Evolutionary conservation across 2,888 invertebrate species (phyloP).

Genomic region (Dolichomitus sp.): DNA sequence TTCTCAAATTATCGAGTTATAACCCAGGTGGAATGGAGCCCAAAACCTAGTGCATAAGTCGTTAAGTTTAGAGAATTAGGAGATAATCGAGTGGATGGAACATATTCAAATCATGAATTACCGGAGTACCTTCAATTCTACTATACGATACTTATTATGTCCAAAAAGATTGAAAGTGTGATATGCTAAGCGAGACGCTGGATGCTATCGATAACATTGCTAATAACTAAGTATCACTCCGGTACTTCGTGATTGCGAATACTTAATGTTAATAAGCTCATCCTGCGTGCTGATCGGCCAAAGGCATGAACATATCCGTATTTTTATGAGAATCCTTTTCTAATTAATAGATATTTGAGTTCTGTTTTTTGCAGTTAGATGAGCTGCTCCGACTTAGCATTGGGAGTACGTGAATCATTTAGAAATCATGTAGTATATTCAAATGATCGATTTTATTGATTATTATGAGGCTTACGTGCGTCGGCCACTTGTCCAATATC

Average conservation of each 20-base stretch:
- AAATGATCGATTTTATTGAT: slow-evolving; percentile 33
- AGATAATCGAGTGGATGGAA: slow-evolving; percentile 57
- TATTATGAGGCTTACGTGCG: slow-evolving; percentile 33
- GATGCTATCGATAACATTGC: slow-evolving; percentile 32
- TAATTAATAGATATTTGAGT: slow-evolving; percentile 70
- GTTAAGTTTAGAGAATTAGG: slow-evolving; percentile 77
- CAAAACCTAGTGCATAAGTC: slow-evolving; percentile 77
- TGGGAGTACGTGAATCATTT: slow-evolving; percentile 48
- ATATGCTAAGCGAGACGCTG: slow-evolving; percentile 15
- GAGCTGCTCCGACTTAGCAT: slow-evolving; percentile 31
- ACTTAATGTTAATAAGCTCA: slow-evolving; percentile 61
- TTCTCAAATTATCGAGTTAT: slow-evolving; percentile 62
- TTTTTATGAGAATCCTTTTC: slow-evolving; percentile 81
- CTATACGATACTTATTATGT: slow-evolving; percentile 26
- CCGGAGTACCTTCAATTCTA: slow-evolving; percentile 42
- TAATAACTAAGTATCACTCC: slow-evolving; percentile 22
- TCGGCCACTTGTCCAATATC: slow-evolving; percentile 8
- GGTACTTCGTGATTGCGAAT: slow-evolving; percentile 64
- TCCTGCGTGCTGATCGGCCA: slow-evolving; percentile 56
- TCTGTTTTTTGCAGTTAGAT: slow-evolving; percentile 47
- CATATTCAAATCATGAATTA: slow-evolving; percentile 51
- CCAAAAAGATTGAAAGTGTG: slow-evolving; percentile 13
- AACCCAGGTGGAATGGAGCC: slow-evolving; percentile 69
- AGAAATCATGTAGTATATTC: slow-evolving; percentile 18
- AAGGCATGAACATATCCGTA: slow-evolving; percentile 79